Evolutionary conservation across 2,113 vertebrate species (phyloP), one percentile per base, ranked within the genome.

Genomic region (Ptilorrhoa leucosticta): DNA sequence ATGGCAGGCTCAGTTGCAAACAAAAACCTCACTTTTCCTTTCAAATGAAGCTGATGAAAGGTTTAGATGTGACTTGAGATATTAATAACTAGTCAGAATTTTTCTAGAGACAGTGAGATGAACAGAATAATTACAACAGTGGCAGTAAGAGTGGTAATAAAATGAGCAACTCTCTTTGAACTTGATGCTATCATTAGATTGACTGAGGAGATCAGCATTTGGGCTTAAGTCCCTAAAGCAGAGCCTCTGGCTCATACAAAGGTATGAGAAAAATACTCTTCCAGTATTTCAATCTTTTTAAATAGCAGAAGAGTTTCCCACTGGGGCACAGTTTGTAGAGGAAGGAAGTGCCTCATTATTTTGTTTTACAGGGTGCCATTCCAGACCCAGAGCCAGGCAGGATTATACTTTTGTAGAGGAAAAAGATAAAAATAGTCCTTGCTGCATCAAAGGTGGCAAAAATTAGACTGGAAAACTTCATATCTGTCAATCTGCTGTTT

Each of bases 131-230:
- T 94, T 93, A 44, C 76, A 63, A 51, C 28, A 75, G 42, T 31
- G 64, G 70, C 42, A 75, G 51, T 78, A 89, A 86, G 19, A 63
- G 64, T 10, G 5, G 64, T 50, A 95, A 90, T 79, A 77, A 94
- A 93, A 93, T 58, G 54, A 79, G 40, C 35, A 58, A 9, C 6
- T 61, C 26, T 58, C 48, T 68, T 82, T 87, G 40, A 95, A 78
- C 51, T n/a, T 53, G 80, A 78, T 94, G 42, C 58, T 89, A 35
- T 80, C 90, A 83, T 95, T 95, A 95, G 16, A 71, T 71, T 93
- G 90, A 83, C 69, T 95, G 83, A 95, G 60, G 75, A 94, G 93
- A 95, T 86, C 70, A 92, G 50, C 42, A 66, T 96, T 89, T 66
- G 77, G 47, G 58, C 40, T 96, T 85, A 85, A 89, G 80, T 83